Percentiles rank a stretch among this genome's conserved stretches.
Conservation (phyloP, 1,140 invertebrate genomes). For the Sminthurides bifidus region DNA sequence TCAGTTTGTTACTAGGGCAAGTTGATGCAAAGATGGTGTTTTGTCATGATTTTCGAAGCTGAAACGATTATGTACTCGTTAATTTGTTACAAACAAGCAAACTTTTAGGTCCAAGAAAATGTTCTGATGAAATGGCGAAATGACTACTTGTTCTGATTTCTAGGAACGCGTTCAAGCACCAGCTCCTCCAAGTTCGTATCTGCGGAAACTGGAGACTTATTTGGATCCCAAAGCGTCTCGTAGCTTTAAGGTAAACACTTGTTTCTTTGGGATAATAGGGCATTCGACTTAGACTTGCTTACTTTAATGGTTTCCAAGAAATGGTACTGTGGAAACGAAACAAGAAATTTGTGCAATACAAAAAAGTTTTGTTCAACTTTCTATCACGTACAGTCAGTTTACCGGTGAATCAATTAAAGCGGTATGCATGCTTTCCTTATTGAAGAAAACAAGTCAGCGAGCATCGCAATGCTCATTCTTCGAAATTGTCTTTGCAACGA, state of each 20-base stretch:
- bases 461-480: too few relatives aligned
- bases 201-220: constrained; percentile 84
- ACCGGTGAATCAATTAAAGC: too few relatives aligned
- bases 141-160: constrained; percentile 34
- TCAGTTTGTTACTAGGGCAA: too few relatives aligned
- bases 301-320: background rate
- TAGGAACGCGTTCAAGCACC: constrained; percentile 93
- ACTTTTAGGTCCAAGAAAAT: background rate
- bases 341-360: background rate
- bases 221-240: constrained; percentile 89
- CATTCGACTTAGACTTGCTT: background rate
- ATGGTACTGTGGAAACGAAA: background rate
- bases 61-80: too few relatives aligned
- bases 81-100: background rate
- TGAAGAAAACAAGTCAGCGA: too few relatives aligned
- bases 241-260: constrained; percentile 62
- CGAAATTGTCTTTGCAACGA: too few relatives aligned
- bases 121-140: background rate
- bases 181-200: constrained; percentile 87
- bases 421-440: too few relatives aligned
- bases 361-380: too few relatives aligned
- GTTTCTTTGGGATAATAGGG: background rate
- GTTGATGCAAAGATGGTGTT: background rate
- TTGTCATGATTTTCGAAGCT: background rate
- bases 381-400: too few relatives aligned